Conservation (phyloP, 2,888 invertebrate genomes). For the Poecilus cupreus region DNA sequence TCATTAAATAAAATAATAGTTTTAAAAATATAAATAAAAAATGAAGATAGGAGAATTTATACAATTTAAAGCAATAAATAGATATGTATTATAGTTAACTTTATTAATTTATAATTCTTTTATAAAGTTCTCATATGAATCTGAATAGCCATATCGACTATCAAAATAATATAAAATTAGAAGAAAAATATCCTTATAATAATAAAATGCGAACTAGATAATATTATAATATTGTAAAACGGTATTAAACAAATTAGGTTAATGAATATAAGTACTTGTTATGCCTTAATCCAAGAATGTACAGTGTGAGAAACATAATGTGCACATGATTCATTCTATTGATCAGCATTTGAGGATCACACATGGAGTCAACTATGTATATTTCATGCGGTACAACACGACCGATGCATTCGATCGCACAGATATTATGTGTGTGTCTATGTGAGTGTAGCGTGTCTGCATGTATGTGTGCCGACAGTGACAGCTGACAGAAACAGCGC, state of each 20-base stretch:
- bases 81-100: conserved; percentile 73
- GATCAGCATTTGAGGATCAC: conserved; percentile 57
- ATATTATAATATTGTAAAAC: conserved; percentile 57
- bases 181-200: conserved; percentile 57
- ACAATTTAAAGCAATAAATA: conserved; percentile 60
- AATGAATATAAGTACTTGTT: conserved; percentile 57
- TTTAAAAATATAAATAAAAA: not conserved
- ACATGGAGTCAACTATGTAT: conserved; percentile 47
- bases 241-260: conserved; percentile 55
- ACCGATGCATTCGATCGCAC: too few species aligned
- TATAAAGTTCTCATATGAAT: conserved; percentile 73
- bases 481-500: conserved; percentile 9
- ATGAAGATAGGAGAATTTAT: not conserved
- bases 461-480: conserved; percentile 37
- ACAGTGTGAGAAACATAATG: conserved; percentile 57
- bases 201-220: conserved; percentile 58
- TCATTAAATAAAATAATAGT: not conserved
- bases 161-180: conserved; percentile 59
- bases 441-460: conserved; percentile 41
- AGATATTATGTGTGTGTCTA: conserved; percentile 12
- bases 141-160: conserved; percentile 67
- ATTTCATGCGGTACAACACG: not conserved
- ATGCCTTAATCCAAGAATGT: conserved; percentile 57
- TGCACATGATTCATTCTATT: conserved; percentile 58
- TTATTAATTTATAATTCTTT: conserved; percentile 74